Conservation (phyloP, 2,797 vertebrate genomes). For the Microchirus variegatus region DNA sequence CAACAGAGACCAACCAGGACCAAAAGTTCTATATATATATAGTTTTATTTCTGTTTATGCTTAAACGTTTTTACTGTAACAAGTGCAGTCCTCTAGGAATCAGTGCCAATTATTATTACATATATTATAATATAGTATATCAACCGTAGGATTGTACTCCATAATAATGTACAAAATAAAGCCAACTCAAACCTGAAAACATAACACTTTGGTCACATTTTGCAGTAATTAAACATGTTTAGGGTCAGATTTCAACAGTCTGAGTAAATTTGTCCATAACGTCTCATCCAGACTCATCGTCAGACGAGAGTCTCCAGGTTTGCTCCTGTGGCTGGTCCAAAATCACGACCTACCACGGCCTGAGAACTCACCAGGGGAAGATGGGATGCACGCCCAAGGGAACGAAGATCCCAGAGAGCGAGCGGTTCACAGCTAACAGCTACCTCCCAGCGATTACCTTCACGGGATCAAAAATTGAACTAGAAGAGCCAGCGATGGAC, state of each 20-base stretch:
- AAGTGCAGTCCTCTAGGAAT: too few species aligned
- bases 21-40: too few species aligned
- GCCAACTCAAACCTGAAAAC: too few species aligned
- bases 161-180: too few species aligned
- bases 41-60: too few species aligned
- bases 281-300: not conserved
- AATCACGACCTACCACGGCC: not conserved
- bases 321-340: constrained; percentile 42
- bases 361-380: not conserved
- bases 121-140: too few species aligned
- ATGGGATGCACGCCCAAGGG: not conserved
- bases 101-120: too few species aligned
- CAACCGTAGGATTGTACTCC: too few species aligned
- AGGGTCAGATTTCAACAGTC: not conserved
- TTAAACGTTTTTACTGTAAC: too few species aligned
- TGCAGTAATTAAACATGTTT: too few species aligned
- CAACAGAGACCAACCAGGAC: too few species aligned
- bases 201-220: too few species aligned
- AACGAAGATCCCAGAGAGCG: not conserved
- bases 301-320: constrained; percentile 14
- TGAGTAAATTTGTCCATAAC: not conserved
- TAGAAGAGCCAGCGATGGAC: not conserved
- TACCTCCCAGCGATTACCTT: not conserved
- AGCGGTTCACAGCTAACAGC: not conserved
- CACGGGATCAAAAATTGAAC: not conserved